Conservation (phyloP, 2,888 invertebrate genomes). For the Tenthredo distinguenda region DNA sequence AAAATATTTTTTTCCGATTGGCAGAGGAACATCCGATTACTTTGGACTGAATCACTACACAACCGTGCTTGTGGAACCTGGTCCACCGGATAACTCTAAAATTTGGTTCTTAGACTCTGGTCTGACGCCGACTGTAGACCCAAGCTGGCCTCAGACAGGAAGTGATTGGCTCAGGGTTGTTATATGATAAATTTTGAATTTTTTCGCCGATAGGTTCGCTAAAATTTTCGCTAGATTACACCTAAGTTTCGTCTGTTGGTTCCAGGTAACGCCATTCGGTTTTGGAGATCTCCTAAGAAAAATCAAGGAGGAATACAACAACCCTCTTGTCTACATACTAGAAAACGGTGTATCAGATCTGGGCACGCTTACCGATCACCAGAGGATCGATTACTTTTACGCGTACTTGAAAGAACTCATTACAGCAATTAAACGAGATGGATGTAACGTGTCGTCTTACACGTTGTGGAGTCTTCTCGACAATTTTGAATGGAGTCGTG, state of each 20-base stretch:
- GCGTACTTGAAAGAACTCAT: slow-evolving; percentile 78
- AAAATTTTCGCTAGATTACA: neutral
- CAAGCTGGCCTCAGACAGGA: slow-evolving; percentile 82
- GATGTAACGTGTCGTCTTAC: slow-evolving; percentile 80
- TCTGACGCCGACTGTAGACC: slow-evolving; percentile 80
- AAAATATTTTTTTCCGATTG: neutral
- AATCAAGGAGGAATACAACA: slow-evolving; percentile 74
- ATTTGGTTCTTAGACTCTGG: slow-evolving; percentile 73
- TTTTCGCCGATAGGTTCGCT: slow-evolving; percentile 52
- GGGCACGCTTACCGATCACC: slow-evolving; percentile 64
- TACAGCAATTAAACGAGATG: slow-evolving; percentile 78
- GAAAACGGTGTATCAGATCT: slow-evolving; percentile 76
- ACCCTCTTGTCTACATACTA: slow-evolving; percentile 72
- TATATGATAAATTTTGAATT: slow-evolving; percentile 31
- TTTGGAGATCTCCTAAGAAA: slow-evolving; percentile 74
- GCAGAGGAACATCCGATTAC: slow-evolving; percentile 68
- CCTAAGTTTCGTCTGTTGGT: slow-evolving; percentile 14
- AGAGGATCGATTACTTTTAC: slow-evolving; percentile 69
- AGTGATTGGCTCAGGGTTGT: slow-evolving; percentile 83
- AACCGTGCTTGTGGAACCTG: slow-evolving; percentile 59
- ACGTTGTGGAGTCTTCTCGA: slow-evolving; percentile 84
- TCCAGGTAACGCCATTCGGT: slow-evolving; percentile 76
- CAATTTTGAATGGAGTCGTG: slow-evolving; percentile 83
- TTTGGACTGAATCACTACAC: slow-evolving; percentile 71
- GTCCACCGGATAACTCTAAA: slow-evolving; percentile 36